phyloP scores from a whole-genome alignment of 2,888 invertebrate genomes.

The Oxystoma pomonae region DNA sequence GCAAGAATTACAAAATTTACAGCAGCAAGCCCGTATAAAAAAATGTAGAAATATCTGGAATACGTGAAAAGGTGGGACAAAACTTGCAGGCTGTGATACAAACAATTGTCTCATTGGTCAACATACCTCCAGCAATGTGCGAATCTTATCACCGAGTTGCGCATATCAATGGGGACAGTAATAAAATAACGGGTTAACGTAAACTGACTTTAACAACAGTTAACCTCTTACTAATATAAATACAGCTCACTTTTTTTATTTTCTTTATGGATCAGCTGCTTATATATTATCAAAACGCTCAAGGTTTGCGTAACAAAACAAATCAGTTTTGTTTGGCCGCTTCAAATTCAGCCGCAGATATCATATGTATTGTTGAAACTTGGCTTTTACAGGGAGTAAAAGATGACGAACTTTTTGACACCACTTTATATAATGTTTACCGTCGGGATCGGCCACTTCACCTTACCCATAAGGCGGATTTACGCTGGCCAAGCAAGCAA shows the following conservation, averaged over 20 bases:
- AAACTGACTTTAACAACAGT: neutral
- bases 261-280: neutral
- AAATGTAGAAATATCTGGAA: neutral
- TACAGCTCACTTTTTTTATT: neutral
- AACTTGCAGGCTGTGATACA: neutral
- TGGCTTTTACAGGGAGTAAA: neutral
- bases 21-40: neutral
- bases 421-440: neutral
- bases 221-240: too few species aligned
- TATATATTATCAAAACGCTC: neutral
- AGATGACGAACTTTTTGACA: neutral
- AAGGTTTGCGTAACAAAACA: conserved; percentile 1
- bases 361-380: neutral
- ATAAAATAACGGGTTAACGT: neutral
- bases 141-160: neutral
- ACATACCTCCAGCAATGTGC: neutral
- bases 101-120: neutral
- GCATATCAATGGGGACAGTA: neutral
- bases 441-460: neutral
- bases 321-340: neutral
- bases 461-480: neutral
- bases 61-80: neutral
- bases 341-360: neutral
- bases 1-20: neutral
- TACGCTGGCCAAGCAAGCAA: too few species aligned